Evolutionary conservation across 2,888 invertebrate genomes (phyloP), one percentile per base, ranked within the genome.

Genomic region (Allacma fusca): DNA sequence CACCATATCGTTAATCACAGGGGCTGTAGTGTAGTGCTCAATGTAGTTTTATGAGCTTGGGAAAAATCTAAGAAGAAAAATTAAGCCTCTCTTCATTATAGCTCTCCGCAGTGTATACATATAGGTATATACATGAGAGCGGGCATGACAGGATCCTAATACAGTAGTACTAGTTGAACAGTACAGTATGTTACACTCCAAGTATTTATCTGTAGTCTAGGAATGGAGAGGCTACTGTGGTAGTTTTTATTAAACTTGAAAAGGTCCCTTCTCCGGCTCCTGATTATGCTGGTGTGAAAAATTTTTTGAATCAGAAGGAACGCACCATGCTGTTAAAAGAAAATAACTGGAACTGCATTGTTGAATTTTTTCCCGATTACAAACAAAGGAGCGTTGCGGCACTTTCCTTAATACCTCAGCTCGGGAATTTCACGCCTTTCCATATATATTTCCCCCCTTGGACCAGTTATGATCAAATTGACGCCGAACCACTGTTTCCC

Each of bases 291-390:
- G 65, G 65, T 65, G 26, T 26, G 65, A 65, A 65, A 28, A 23
- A 65, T 65, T 65, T 65, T 4, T 5, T 65, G 26, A 19, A 65
- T 65, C 65, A 65, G 26, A 65, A 65, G 65, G 13, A 65, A 13
- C 26, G 29, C 50, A 50, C 16, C 50, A 50, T 50, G n/a, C 50
- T 50, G 50, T 4, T 65, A 1, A 4, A 24, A 65, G 29, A 65
- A 65, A 65, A 65, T 28, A 65, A 65, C 65, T 65, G 65, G 65
- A 65, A 65, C 65, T 24, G 24, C 29, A 65, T 65, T 65, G 65
- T 65, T 65, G 65, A 65, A 26, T 26, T 16, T n/a, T 9, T n/a
- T 50, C 16, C 40, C 40, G 16, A 50, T 50, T 50, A 50, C 50
- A 50, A 50, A 50, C 50, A 50, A 50, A 50, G 50, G n/a, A 50